These are phyloP conservation scores for Lordiphosa stackelbergi DNA, from an alignment of 1,140 invertebrate species.

Conservation along the genomic window DNA sequence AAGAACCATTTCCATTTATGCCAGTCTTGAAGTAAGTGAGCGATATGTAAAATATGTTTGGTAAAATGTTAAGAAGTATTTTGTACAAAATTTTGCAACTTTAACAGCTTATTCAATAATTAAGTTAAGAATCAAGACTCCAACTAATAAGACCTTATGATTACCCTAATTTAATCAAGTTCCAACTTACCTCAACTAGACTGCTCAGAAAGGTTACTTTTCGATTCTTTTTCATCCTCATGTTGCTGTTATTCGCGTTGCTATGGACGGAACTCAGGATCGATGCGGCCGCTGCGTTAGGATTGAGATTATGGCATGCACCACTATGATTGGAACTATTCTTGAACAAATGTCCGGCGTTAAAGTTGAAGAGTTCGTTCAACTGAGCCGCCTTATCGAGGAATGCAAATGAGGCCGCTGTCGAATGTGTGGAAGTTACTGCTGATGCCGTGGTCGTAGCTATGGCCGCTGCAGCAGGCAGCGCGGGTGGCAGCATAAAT, in stretches of 20 bases:
- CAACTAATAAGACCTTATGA: too few species aligned
- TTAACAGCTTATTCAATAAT: too few species aligned
- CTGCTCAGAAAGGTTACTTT: conserved; percentile 72
- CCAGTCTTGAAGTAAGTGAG: too few species aligned
- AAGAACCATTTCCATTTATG: too few species aligned
- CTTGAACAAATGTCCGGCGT: conserved; percentile 57
- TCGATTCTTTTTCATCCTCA: conserved; percentile 75
- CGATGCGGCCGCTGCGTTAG: conserved; percentile 14
- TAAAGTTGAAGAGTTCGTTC: conserved; percentile 57
- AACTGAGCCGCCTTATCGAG: conserved; percentile 43
- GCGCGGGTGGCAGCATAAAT: conserved; percentile 72
- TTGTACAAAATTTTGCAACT: too few species aligned
- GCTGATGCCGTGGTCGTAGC: conserved; percentile 45
- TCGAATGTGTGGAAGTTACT: conserved; percentile 35
- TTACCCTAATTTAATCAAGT: too few species aligned
- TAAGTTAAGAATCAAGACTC: too few species aligned
- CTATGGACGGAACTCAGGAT: conserved; percentile 24
- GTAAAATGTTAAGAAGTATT: too few species aligned
- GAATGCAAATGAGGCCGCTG: conserved; percentile 24
- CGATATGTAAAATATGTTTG: too few species aligned
- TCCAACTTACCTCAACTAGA: conserved; percentile 65
- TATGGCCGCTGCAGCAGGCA: conserved; percentile 41
- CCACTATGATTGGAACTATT: conserved; percentile 19
- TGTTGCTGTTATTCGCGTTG: conserved; percentile 42
- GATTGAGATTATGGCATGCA: conserved; percentile 10